phyloP scores from a whole-genome alignment of 2,113 vertebrate species.

The Megaptera novaeangliae region DNA sequence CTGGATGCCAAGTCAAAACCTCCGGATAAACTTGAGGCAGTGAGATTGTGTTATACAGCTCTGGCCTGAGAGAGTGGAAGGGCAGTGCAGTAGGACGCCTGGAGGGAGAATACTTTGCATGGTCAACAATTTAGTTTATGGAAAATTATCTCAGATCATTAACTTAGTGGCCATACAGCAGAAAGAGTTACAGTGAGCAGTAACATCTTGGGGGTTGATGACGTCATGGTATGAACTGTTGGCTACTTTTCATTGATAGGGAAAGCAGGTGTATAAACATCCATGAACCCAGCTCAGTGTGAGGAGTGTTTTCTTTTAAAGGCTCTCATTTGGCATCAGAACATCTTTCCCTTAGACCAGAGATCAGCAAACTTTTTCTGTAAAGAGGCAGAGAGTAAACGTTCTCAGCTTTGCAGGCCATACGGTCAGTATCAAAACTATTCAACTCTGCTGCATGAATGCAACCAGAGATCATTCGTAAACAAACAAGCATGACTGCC shows the following conservation, averaged over 20 bases:
- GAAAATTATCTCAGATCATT: slow-evolving; percentile 47
- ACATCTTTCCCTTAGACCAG: background rate
- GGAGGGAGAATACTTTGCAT: slow-evolving; percentile 15
- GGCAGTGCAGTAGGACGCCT: background rate
- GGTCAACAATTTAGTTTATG: background rate
- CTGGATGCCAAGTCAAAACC: slow-evolving; percentile 39
- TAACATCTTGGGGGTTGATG: background rate
- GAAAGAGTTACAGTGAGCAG: background rate
- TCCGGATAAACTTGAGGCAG: background rate
- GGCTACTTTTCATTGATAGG: slow-evolving; percentile 30
- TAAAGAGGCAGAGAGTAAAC: background rate
- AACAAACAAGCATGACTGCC: background rate
- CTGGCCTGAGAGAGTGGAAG: background rate
- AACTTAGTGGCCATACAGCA: background rate
- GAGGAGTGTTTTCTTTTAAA: slow-evolving; percentile 23
- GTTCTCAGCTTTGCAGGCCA: background rate
- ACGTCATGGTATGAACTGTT: background rate
- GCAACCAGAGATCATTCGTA: background rate
- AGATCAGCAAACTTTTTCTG: background rate
- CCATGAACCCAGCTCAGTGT: background rate
- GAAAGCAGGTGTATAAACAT: slow-evolving; percentile 56
- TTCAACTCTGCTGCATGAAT: background rate
- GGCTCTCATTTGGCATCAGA: background rate
- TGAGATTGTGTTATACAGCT: background rate
- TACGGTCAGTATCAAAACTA: background rate